Percentiles rank a stretch among this genome's conserved stretches.
phyloP scores from a whole-genome alignment of 2,113 vertebrate species.

The Camarhynchus parvulus region DNA sequence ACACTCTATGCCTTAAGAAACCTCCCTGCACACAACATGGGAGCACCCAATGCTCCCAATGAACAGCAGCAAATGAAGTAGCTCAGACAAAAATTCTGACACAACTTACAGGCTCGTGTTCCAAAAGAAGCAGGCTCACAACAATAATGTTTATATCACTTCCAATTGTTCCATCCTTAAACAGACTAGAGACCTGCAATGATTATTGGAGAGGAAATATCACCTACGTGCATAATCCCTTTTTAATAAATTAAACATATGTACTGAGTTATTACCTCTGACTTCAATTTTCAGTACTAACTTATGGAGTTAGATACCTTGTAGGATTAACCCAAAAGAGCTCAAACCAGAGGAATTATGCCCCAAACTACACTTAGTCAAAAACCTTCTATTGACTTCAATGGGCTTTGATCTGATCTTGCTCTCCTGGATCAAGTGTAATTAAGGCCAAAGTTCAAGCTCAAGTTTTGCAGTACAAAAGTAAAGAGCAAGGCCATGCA shows the following conservation, averaged over 20 bases:
- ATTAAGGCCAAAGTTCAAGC: neutral
- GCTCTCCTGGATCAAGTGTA: neutral
- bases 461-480: neutral
- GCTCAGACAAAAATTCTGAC: neutral
- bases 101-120: slow-evolving; percentile 92
- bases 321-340: neutral
- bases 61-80: neutral
- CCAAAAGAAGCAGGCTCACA: slow-evolving; percentile 93
- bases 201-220: slow-evolving; percentile 14
- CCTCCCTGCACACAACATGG: accelerated
- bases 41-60: neutral
- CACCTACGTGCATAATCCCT: neutral
- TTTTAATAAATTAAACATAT: neutral
- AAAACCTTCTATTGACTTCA: neutral
- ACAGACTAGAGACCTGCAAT: slow-evolving; percentile 93
- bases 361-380: neutral
- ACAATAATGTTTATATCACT: slow-evolving; percentile 95
- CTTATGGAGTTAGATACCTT: neutral
- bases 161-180: slow-evolving; percentile 98
- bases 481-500: neutral
- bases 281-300: neutral
- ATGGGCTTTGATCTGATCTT: neutral
- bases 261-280: neutral
- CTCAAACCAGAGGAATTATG: neutral
- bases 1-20: neutral